A percentile compares a stretch with the other conserved stretches of the same genome.
Conservation (phyloP, 1,140 invertebrate species). For the Goniozus legneri region DNA sequence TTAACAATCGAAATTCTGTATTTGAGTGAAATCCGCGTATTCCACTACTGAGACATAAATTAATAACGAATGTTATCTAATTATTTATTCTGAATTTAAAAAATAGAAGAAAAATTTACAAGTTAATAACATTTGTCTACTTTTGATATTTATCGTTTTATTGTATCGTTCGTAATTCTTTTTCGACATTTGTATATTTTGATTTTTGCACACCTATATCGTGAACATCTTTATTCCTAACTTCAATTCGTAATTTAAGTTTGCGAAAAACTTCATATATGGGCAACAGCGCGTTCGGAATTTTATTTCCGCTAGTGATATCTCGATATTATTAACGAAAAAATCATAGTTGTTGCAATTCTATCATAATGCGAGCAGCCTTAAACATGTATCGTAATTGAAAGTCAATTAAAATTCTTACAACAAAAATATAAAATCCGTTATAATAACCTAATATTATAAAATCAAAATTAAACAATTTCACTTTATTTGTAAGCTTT, state of each 20-base stretch:
- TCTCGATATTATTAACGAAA: slow-evolving; percentile 19
- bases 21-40: no score
- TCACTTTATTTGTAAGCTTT: slow-evolving; percentile 4
- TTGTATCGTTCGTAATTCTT: no score
- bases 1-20: no score
- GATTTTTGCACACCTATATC: no score
- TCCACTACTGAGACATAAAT: no score
- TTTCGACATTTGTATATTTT: no score
- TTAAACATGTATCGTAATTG: background rate
- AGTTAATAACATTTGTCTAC: no score
- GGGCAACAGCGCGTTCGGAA: slow-evolving; percentile 35
- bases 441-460: slow-evolving; percentile 5
- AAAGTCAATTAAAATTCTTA: slow-evolving; percentile 3
- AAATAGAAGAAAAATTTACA: no score
- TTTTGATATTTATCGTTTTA: no score
- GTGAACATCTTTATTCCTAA: no score
- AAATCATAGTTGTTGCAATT: slow-evolving; percentile 9
- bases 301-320: slow-evolving; percentile 22
- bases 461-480: slow-evolving; percentile 6
- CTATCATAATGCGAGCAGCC: background rate
- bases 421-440: slow-evolving; percentile 1
- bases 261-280: slow-evolving; percentile 47
- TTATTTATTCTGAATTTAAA: no score
- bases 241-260: slow-evolving; percentile 37
- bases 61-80: no score